Conservation (phyloP, 64 coral and sea anemone genomes). For the Catalaphyllia jardinei region DNA sequence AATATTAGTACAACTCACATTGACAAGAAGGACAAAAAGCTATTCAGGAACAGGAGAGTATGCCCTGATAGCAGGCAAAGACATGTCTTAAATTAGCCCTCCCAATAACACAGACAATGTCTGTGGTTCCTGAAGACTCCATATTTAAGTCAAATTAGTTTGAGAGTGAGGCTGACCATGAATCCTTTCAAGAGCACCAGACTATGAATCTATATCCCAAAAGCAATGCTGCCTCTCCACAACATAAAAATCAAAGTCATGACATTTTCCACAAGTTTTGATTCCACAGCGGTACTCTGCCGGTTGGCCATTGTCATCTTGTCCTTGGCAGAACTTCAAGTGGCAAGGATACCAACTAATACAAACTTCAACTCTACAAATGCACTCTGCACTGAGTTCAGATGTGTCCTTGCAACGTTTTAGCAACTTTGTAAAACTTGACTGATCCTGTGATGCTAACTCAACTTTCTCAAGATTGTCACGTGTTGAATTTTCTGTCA, state of each 20-base stretch:
- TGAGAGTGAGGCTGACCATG: too few relatives aligned
- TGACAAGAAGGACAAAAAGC: too few relatives aligned
- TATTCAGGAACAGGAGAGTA: too few relatives aligned
- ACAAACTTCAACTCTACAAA: conserved; percentile 79
- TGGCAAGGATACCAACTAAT: conserved; percentile 97
- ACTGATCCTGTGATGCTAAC: conserved; percentile 60
- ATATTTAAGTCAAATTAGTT: too few relatives aligned
- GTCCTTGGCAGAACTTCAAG: conserved; percentile 87
- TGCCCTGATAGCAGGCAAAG: too few relatives aligned
- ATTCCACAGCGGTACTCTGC: conserved; percentile 91
- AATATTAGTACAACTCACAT: too few relatives aligned
- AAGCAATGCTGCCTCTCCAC: conserved; percentile 77
- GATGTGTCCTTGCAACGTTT: conserved; percentile 60
- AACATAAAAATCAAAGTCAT: conserved; percentile 88
- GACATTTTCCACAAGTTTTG: conserved; percentile 96
- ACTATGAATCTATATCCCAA: conserved; percentile 64
- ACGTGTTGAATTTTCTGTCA: conserved; percentile 73
- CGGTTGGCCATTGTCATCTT: conserved; percentile 63
- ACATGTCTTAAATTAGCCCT: too few relatives aligned
- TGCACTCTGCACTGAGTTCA: conserved; percentile 70
- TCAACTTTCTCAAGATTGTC: conserved; percentile 41
- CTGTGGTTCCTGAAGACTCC: too few relatives aligned
- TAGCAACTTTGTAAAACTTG: conserved; percentile 39
- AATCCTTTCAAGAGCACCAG: neutral
- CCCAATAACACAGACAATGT: too few relatives aligned